These are phyloP conservation scores for Mythimna pallens DNA, from an alignment of 2,888 invertebrate genomes.

Conservation along the genomic window DNA sequence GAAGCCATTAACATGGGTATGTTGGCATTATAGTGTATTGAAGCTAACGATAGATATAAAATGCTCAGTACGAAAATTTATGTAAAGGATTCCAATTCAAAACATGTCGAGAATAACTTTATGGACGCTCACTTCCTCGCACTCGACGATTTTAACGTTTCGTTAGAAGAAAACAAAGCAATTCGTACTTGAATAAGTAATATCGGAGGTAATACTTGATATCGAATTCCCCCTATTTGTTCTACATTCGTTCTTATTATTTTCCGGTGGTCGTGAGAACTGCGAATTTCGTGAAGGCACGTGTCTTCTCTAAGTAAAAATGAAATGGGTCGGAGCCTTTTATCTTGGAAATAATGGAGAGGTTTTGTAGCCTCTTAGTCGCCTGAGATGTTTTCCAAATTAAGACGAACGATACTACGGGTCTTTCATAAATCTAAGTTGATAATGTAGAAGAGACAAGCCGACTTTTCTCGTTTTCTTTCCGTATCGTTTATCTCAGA, in stretches of 20 bases:
- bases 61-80: slow-evolving; percentile 58
- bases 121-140: slow-evolving; percentile 61
- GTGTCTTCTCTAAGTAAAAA: slow-evolving; percentile 61
- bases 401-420: slow-evolving; percentile 34
- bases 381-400: slow-evolving; percentile 42
- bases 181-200: slow-evolving; percentile 72
- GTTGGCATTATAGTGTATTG: slow-evolving; percentile 50
- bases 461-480: slow-evolving; percentile 1
- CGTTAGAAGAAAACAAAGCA: slow-evolving; percentile 71
- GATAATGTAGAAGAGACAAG: background rate
- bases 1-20: slow-evolving; percentile 58
- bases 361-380: slow-evolving; percentile 32
- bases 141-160: slow-evolving; percentile 64
- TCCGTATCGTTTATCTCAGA: background rate
- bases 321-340: slow-evolving; percentile 51
- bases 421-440: slow-evolving; percentile 31
- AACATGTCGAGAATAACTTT: slow-evolving; percentile 63
- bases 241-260: slow-evolving; percentile 68
- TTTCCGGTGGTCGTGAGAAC: slow-evolving; percentile 71
- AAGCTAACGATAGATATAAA: slow-evolving; percentile 54
- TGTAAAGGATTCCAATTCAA: slow-evolving; percentile 60
- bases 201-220: slow-evolving; percentile 72
- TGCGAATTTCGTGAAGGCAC: slow-evolving; percentile 67
- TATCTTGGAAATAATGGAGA: slow-evolving; percentile 46
- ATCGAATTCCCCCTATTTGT: slow-evolving; percentile 66